Base-by-base conservation (phyloP, 2,888 invertebrate genomes). In the Mactromeris polynyma region DNA sequence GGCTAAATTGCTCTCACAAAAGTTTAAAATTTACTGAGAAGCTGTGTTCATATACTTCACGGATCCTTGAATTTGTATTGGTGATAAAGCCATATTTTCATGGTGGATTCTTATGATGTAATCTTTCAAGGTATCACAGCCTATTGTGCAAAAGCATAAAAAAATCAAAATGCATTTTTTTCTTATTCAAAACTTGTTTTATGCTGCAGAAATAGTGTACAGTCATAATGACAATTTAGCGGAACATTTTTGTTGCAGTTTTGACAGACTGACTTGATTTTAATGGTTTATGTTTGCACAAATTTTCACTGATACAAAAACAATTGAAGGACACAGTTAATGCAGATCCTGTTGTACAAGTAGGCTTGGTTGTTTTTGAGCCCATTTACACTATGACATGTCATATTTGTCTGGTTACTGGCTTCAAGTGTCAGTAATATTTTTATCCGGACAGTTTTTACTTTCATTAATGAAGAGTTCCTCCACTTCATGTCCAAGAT, bases 11-110 rank as follows among this genome's bases (percentile, higher is more conserved):
- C 73, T 73, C n/a, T 26, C 73, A 73, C 58, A 33, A 73, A 73
- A 73, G 73, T 73, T 73, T 73, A 19, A 33, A 73, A 73, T 73
- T 73, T 73, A 73, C 73, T 73, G 73, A 73, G 73, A 73, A 73
- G 36, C 33, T 26, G 73, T 33, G 73, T 73, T 73, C 21, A 73
- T 73, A 73, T 73, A 73, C 73, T 73, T 73, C 73, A 73, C 17
- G 73, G 73, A 26, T 73, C 31, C 36, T 36, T 73, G 73, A 33
- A 26, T 73, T 36, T 33, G 73, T 36, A 19, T 73, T 14, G 26
- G 58, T 26, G 58, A 64, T 64, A 64, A 64, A 26, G 26, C 58
- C 51, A 51, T 51, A 19, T 51, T 17, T 19, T 51, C n/a, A 46
- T 46, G 46, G 26, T 64, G 58, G 26, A n/a, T 26, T 64, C 58